Percentiles rank a stretch among this genome's conserved stretches.
Conservation (phyloP, 2,888 invertebrate genomes). For the Tubulanus polymorphus region DNA sequence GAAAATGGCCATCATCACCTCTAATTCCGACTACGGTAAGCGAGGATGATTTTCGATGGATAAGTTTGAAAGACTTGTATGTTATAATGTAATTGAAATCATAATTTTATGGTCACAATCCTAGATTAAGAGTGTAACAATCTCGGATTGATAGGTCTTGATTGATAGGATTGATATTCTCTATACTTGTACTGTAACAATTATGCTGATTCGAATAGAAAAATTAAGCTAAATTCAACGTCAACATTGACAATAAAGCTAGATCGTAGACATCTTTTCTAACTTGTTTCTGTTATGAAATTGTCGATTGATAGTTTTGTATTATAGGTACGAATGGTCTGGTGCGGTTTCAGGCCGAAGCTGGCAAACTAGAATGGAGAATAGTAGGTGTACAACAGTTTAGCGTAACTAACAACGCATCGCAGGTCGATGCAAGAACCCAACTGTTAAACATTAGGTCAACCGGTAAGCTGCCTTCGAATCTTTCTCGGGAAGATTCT, state of each 20-base stretch:
- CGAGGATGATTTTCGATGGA: background rate
- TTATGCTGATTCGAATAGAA: too few relatives aligned
- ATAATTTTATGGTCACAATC: background rate
- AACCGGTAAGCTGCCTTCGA: background rate
- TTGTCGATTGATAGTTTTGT: background rate
- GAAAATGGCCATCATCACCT: slow-evolving; percentile 13
- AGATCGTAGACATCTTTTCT: too few relatives aligned
- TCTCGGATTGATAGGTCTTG: too few relatives aligned
- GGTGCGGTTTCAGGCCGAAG: slow-evolving; percentile 10
- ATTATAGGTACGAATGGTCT: slow-evolving; percentile 13
- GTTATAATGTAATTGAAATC: background rate
- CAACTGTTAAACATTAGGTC: slow-evolving; percentile 10
- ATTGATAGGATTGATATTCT: too few relatives aligned
- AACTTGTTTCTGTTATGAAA: too few relatives aligned
- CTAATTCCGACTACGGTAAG: slow-evolving; percentile 16
- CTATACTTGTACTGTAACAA: too few relatives aligned
- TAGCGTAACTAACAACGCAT: slow-evolving; percentile 1
- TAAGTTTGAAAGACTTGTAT: background rate
- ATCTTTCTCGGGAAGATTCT: background rate
- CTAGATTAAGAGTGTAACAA: too few relatives aligned
- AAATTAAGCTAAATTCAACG: too few relatives aligned
- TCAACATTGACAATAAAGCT: too few relatives aligned
- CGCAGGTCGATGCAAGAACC: slow-evolving; percentile 5
- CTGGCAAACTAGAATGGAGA: slow-evolving; percentile 8
- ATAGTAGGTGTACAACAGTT: slow-evolving; percentile 15